Percentiles rank a stretch among this genome's conserved stretches.
Evolutionary conservation across 2,797 vertebrate genomes (phyloP).

Genomic region (Tarsius wallacei): DNA sequence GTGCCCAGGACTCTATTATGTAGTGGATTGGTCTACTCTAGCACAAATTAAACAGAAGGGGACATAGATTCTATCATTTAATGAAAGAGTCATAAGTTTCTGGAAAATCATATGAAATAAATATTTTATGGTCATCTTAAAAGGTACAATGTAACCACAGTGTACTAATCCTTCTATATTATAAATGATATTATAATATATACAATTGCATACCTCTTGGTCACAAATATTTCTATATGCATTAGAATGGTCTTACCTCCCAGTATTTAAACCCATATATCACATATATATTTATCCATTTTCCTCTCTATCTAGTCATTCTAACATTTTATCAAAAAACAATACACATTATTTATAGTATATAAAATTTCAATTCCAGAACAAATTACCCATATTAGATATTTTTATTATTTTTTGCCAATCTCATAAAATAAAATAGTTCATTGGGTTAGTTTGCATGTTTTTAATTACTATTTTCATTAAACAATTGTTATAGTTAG

Average conservation of each 20-base stretch:
- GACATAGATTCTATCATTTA: neutral
- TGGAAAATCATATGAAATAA: neutral
- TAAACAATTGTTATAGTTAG: neutral
- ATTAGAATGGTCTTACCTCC: neutral
- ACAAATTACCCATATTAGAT: neutral
- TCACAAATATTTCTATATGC: neutral
- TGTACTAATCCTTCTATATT: neutral
- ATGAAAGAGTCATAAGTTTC: neutral
- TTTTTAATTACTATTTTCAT: slow-evolving; percentile 1
- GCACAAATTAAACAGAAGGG: neutral
- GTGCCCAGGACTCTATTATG: neutral
- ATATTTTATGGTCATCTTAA: neutral
- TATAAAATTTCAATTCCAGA: neutral
- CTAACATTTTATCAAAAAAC: neutral
- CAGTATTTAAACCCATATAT: neutral
- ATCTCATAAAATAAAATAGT: neutral
- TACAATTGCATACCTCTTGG: neutral
- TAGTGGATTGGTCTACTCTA: neutral
- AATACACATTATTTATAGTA: neutral
- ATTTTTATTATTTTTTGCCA: neutral
- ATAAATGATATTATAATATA: neutral
- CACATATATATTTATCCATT: neutral
- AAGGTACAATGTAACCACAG: neutral
- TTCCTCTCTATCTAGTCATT: neutral
- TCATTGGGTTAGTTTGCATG: neutral